phyloP scores from a whole-genome alignment of 2,888 invertebrate species.

The Agrotis ipsilon region DNA sequence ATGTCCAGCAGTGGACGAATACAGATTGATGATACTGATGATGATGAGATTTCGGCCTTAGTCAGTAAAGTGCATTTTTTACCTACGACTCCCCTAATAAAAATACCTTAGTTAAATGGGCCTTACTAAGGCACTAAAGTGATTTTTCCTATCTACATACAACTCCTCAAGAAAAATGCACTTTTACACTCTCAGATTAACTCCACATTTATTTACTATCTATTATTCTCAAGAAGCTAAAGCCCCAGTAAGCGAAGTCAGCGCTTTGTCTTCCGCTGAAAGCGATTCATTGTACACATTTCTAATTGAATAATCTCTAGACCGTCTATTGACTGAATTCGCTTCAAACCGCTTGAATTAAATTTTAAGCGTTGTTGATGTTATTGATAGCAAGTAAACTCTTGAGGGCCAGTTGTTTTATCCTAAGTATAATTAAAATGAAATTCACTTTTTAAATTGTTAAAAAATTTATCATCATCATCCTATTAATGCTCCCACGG shows the following conservation, averaged over 20 bases:
- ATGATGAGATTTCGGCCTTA: too few species aligned
- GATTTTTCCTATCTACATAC: too few species aligned
- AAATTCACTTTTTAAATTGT: too few species aligned
- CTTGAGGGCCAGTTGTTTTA: background rate
- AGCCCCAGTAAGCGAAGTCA: constrained; percentile 23
- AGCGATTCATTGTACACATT: constrained; percentile 45
- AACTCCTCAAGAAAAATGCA: background rate
- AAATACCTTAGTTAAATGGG: too few species aligned
- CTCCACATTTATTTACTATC: background rate
- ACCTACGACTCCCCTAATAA: too few species aligned
- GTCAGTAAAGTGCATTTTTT: too few species aligned
- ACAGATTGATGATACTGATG: too few species aligned
- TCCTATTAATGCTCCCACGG: too few species aligned
- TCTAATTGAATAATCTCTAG: constrained; percentile 44
- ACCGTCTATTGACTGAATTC: constrained; percentile 37
- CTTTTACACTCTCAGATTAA: constrained; percentile 4
- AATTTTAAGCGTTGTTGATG: constrained; percentile 18
- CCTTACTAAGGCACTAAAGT: too few species aligned
- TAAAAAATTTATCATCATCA: too few species aligned
- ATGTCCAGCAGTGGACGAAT: too few species aligned
- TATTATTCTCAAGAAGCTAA: constrained; percentile 8
- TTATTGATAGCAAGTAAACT: constrained; percentile 13
- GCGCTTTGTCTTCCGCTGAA: constrained; percentile 48
- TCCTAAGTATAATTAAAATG: too few species aligned
- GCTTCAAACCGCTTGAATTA: constrained; percentile 14